Base-by-base conservation (phyloP, 2,113 vertebrate genomes). In the Indri indri region DNA sequence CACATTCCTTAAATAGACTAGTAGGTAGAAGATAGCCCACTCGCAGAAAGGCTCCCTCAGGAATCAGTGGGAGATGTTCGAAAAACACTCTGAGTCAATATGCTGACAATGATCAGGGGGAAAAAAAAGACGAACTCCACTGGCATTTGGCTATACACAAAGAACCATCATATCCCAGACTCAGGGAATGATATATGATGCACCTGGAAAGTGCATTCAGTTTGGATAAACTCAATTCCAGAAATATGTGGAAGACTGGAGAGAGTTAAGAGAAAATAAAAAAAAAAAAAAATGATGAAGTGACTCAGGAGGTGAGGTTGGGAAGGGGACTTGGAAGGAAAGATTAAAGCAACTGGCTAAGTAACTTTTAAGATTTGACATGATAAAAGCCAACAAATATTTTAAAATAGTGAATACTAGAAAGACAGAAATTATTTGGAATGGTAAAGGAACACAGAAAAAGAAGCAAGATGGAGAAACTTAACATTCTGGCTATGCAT, bases 141-240 rank as follows among this genome's bases (percentile, higher is more conserved):
- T 14, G 91, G 74, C 74, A 34, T 87, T 83, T 84, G 83, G 91
- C 70, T 90, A 30, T 77, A 37, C 57, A 93, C 94, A 94, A 95
- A 96, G 83, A 95, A 47, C 92, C 85, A 71, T 92, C 93, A 92
- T 50, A 86, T 97, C 81, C 77, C 90, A 97, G 92, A 88, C 96
- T 66, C 37, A 13, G 50, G n/a, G 40, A 79, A 88, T 97, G 98
- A 96, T 96, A 82, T 83, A 98, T 92, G 81, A 82, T 85, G 90
- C 97, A 97, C 97, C 97, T 97, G 98, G 95, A 97, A 97, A 98
- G 79, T 90, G 22, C 88, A 66, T 79, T 96, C 57, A 37, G 74
- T 91, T 95, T 88, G 95, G 81, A 97, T 97, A 92, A 97, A 95
- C 96, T 96, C 77, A 92, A 77, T 92, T 96, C 97, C 94, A 97